Evolutionary conservation across 2,888 invertebrate species (phyloP), one percentile per base, ranked within the genome.

Genomic region (Neria commutata): DNA sequence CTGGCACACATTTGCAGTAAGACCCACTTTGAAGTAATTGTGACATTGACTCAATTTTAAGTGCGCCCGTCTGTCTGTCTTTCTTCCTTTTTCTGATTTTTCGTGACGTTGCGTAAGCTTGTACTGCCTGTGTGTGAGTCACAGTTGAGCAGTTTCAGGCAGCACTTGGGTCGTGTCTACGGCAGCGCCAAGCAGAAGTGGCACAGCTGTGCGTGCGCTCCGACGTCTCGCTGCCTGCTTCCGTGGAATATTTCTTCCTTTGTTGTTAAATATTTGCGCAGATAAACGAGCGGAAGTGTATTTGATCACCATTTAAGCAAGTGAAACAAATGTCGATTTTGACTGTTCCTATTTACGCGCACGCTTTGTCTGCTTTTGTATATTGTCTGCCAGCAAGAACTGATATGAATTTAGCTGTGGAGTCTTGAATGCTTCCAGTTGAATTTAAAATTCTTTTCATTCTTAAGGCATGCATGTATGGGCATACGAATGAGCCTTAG

Each of bases 241-340:
- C 48, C 60, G 64, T 67, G 68, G 64, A 65, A 65, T 69, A 66
- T 74, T 67, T 71, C 71, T 70, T 70, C 64, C 60, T 65, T 67
- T 57, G 67, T 63, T 66, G 66, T 69, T 66, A 74, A 74, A 74
- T 73, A 74, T 75, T 75, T 73, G 64, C 70, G 60, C 66, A 73
- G 72, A 74, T 75, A 75, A 75, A 75, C 74, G 70, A 73, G 70
- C 70, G 74, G 70, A 74, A 70, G 68, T 69, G 66, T 72, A 69
- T 71, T 70, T 69, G 69, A 69, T 70, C 67, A 70, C 64, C 65
- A 69, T 70, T 70, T 68, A 70, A 68, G 69, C 63, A 59, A 64
- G n/a, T n/a, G n/a, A 10, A 37, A 37, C 68, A 65, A 70, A 67
- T 67, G 70, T 61, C 66, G 66, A 70, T 70, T n/a, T 70, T 70